A percentile compares a stretch with the other conserved stretches of the same genome.
Evolutionary conservation across 2,888 invertebrate genomes (phyloP).

Genomic region (Galerucella calmariensis): DNA sequence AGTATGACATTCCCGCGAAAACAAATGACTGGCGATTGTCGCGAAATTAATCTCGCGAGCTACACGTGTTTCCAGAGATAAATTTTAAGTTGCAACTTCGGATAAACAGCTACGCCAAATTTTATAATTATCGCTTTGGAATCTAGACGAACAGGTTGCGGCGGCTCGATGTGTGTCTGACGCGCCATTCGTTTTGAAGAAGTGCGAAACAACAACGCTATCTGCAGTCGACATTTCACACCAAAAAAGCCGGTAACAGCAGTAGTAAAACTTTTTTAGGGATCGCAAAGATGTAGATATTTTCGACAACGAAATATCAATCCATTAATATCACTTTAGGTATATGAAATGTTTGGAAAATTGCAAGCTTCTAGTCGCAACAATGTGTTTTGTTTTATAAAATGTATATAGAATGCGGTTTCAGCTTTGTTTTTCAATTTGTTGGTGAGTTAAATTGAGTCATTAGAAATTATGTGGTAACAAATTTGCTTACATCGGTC

Average conservation of each 20-base stretch:
- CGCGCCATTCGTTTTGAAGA: conserved; percentile 59
- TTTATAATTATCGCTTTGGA: conserved; percentile 63
- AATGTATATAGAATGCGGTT: background rate
- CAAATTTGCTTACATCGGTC: background rate
- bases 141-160: conserved; percentile 63
- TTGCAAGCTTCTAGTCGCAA: too few species aligned
- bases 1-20: conserved; percentile 48
- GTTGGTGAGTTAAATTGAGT: background rate
- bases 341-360: too few species aligned
- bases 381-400: background rate
- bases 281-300: background rate
- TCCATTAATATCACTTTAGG: too few species aligned
- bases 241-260: conserved; percentile 15
- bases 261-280: conserved; percentile 7
- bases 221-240: conserved; percentile 49
- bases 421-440: too few species aligned
- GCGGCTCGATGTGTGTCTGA: conserved; percentile 55
- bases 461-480: background rate
- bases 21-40: conserved; percentile 55
- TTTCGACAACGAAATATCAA: background rate
- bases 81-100: conserved; percentile 55
- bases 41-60: conserved; percentile 55
- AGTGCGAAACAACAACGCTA: conserved; percentile 53
- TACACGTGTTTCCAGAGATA: conserved; percentile 55
- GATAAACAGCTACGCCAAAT: conserved; percentile 60